Evolutionary conservation across 2,888 invertebrate species (phyloP).

Genomic region (Hipparchia semele): DNA sequence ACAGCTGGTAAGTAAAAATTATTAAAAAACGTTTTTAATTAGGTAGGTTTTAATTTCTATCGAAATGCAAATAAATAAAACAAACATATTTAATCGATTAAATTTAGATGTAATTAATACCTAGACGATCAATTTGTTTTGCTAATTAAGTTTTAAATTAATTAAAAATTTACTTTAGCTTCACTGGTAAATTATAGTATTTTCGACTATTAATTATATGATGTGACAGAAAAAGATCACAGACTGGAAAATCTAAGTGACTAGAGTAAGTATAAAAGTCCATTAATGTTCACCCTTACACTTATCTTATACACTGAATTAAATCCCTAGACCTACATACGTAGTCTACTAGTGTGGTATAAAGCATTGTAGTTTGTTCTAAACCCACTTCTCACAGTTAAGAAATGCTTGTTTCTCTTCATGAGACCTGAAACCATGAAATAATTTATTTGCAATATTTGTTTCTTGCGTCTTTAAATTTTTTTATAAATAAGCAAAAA

Average conservation of each 20-base stretch:
- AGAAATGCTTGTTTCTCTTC: constrained; percentile 41
- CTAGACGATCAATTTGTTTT: not conserved
- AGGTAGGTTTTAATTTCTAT: no score
- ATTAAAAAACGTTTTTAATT: no score
- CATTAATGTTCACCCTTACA: no score
- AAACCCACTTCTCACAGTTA: constrained; percentile 35
- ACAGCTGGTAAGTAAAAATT: no score
- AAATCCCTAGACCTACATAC: no score
- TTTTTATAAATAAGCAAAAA: not conserved
- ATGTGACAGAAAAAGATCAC: not conserved
- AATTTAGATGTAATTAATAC: not conserved
- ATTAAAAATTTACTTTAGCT: no score
- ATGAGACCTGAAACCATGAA: constrained; percentile 42
- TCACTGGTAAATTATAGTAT: no score
- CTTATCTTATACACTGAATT: no score
- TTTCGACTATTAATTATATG: not conserved
- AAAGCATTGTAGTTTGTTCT: constrained; percentile 13
- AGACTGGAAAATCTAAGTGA: not conserved
- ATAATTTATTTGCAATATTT: constrained; percentile 5
- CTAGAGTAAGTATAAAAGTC: not conserved
- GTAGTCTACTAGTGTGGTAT: not conserved
- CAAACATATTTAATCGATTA: not conserved
- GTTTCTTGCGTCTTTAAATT: not conserved
- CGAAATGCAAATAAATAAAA: no score
- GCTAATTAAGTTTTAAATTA: no score